A percentile compares a stretch with the other conserved stretches of the same genome.
These are phyloP conservation scores for Clytia hemisphaerica DNA, from an alignment of 30 jellyfish, hydroid and myxozoan genomes.

Conservation along the genomic window DNA sequence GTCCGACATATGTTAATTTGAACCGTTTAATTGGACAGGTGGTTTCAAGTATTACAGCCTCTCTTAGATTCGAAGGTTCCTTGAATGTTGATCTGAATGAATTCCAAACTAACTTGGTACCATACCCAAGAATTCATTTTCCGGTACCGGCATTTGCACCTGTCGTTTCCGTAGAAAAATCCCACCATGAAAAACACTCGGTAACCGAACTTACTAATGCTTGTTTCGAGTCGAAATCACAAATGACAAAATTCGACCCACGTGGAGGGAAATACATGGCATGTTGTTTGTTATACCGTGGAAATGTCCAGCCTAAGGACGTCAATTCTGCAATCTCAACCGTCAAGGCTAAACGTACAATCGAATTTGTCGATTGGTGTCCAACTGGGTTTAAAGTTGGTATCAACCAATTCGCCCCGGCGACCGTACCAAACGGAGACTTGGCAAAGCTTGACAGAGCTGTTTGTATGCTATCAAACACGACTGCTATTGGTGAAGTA, in stretches of 20 bases:
- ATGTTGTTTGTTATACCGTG: constrained; percentile 36
- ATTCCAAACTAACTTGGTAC: constrained; percentile 40
- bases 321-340: constrained; percentile 24
- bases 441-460: constrained; percentile 57
- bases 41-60: constrained; percentile 29
- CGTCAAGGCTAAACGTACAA: not conserved
- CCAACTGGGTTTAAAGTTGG: constrained; percentile 23
- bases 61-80: constrained; percentile 27
- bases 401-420: constrained; percentile 51
- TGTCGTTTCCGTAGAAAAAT: constrained; percentile 14
- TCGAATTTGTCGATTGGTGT: constrained; percentile 30
- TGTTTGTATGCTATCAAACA: constrained; percentile 80
- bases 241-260: constrained; percentile 31
- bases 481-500: constrained; percentile 84
- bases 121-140: constrained; percentile 37
- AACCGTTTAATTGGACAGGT: constrained; percentile 43
- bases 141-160: constrained; percentile 40
- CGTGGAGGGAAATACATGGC: constrained; percentile 39
- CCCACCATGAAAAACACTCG: constrained; percentile 2
- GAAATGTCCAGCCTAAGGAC: constrained; percentile 34
- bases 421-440: constrained; percentile 86
- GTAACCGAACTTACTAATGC: constrained; percentile 8
- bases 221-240: constrained; percentile 19
- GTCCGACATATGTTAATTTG: constrained; percentile 37
- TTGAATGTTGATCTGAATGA: constrained; percentile 38